Evolutionary conservation across 2,797 vertebrate species (phyloP).

Genomic region (Heliangelus exortis): DNA sequence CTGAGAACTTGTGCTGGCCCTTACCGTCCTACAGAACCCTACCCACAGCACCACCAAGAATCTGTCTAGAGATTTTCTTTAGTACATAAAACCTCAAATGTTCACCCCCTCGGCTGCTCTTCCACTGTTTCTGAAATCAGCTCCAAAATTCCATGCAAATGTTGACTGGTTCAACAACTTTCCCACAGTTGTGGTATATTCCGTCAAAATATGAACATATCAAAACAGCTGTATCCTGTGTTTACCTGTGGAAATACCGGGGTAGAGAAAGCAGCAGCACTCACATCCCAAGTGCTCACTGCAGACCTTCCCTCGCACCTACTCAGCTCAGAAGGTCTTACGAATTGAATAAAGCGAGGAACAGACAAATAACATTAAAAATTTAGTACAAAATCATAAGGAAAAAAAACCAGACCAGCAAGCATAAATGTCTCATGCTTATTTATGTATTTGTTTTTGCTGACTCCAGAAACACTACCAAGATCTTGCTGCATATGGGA

Average conservation of each 20-base stretch:
- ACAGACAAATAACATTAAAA: neutral
- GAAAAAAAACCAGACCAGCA: neutral
- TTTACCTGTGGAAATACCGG: neutral
- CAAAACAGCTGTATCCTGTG: too few species aligned
- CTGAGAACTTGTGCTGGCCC: too few species aligned
- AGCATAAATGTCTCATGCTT: neutral
- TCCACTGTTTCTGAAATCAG: too few species aligned
- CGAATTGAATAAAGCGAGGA: neutral
- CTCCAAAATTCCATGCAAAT: too few species aligned
- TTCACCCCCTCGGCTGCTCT: too few species aligned
- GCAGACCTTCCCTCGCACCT: neutral
- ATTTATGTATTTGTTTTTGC: slow-evolving; percentile 19
- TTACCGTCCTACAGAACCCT: too few species aligned
- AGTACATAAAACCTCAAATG: too few species aligned
- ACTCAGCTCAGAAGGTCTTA: neutral
- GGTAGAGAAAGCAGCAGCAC: neutral
- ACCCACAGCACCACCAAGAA: too few species aligned
- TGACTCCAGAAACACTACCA: neutral
- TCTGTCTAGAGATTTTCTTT: too few species aligned
- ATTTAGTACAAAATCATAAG: neutral
- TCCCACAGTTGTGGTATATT: too few species aligned
- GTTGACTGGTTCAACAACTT: too few species aligned
- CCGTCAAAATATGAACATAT: too few species aligned
- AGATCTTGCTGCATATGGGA: neutral
- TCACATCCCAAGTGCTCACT: neutral